Evolutionary conservation across 2,113 vertebrate species (phyloP).

Genomic region (Penelope pileata): DNA sequence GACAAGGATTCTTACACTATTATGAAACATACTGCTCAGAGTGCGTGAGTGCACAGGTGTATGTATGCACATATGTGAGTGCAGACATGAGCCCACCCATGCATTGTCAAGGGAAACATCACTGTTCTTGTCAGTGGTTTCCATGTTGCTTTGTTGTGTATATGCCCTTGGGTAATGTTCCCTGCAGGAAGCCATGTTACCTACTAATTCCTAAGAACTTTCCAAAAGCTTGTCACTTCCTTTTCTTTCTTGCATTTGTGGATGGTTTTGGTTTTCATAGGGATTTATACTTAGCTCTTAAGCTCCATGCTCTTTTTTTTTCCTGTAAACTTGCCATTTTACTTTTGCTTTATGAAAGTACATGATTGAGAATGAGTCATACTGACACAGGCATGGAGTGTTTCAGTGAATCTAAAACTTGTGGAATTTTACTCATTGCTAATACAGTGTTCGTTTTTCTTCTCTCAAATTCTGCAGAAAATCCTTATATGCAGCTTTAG

Average conservation of each 20-base stretch:
- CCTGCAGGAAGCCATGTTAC: background rate
- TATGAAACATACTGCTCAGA: background rate
- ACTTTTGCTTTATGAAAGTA: background rate
- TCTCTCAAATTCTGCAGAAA: conserved; percentile 58
- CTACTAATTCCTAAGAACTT: background rate
- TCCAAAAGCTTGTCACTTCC: background rate
- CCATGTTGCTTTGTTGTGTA: background rate
- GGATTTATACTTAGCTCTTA: background rate
- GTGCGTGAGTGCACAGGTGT: fast-evolving
- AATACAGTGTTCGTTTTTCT: conserved; percentile 19
- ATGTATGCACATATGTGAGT: background rate
- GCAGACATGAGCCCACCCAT: too few relatives aligned
- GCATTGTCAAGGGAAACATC: background rate
- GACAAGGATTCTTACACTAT: background rate
- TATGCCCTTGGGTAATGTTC: background rate
- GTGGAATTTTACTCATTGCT: conserved; percentile 38
- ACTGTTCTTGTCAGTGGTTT: background rate
- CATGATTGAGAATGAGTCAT: conserved; percentile 4
- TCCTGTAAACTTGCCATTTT: background rate
- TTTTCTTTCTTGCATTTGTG: background rate
- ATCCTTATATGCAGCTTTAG: conserved; percentile 50
- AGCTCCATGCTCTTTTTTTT: background rate
- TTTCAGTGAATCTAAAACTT: conserved; percentile 34
- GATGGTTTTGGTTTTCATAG: background rate
- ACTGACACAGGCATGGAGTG: background rate